Base-by-base conservation (phyloP, 2,888 invertebrate species). In the Miltochrista miniata region DNA sequence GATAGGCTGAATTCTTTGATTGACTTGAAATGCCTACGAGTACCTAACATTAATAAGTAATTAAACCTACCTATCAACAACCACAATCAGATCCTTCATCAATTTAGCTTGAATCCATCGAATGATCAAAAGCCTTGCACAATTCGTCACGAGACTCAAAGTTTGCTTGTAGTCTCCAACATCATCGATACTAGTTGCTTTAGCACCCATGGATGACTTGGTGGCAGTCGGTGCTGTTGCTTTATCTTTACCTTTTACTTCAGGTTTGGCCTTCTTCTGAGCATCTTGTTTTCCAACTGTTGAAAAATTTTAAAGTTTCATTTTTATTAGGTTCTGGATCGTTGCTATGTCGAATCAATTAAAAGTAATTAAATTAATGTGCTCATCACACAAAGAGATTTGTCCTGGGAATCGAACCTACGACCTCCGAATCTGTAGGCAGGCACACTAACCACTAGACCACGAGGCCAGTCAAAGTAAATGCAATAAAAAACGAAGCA, bases 21-120 rank as follows among this genome's bases (percentile, higher is more conserved):
- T 24, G 18, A 24, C 5, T 24, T 4, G 18, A 24, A 24, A 24
- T 24, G 2, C 18, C 18, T 24, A 24, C 18, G 18, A 5, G 18
- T 24, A 5, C 18, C n/a, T n/a, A n/a, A n/a, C n/a, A n/a, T n/a
- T n/a, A n/a, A n/a, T n/a, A 24, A 24, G 18, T 24, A 24, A 24
- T 24, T n/a, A 5, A 24, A 24, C 18, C 18, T 70, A 89, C 90
- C 72, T 87, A 38, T 73, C 53, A 11, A 87, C 79, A 14, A 81
- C 53, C 37, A 64, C 54, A 12, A 86, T 66, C 0, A 89, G 70
- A 39, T 83, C 79, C 45, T 79, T 85, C 45, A 84, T 52, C 24
- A 90, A 61, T 36, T 82, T 82, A 0, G 76, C 79, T 56, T 88
- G 85, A 15, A 90, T 46, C 89, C 89, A 88, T 51, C 84, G 62